Conservation (phyloP, 1,140 invertebrate genomes). For the Hestina assimilis region DNA sequence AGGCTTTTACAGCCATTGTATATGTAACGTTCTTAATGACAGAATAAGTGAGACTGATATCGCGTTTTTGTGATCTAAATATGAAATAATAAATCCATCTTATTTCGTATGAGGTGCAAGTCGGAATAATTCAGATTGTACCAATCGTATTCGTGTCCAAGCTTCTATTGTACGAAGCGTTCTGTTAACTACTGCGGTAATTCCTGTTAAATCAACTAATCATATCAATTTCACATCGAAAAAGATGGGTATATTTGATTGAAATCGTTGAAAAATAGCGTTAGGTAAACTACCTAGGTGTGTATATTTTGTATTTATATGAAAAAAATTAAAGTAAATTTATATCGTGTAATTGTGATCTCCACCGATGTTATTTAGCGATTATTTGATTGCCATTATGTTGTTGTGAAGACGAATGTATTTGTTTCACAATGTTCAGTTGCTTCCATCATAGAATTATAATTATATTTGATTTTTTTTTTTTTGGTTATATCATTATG, state of each 20-base stretch:
- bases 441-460: constrained; percentile 73
- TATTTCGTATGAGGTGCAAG: constrained; percentile 18
- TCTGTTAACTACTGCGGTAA: constrained; percentile 64
- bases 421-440: constrained; percentile 60
- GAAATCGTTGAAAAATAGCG: constrained; percentile 63
- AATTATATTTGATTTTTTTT: constrained; percentile 57
- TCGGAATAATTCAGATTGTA: constrained; percentile 11
- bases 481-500: constrained; percentile 59
- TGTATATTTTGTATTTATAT: constrained; percentile 78
- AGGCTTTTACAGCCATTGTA: constrained; percentile 50
- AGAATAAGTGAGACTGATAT: constrained; percentile 76
- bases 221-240: constrained; percentile 71
- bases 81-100: constrained; percentile 34
- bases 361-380: constrained; percentile 78
- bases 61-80: constrained; percentile 62
- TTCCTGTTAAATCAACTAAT: constrained; percentile 55
- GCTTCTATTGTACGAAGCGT: constrained; percentile 29
- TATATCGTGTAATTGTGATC: constrained; percentile 77
- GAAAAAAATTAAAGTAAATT: constrained; percentile 45
- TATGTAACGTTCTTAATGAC: constrained; percentile 69
- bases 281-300: constrained; percentile 59
- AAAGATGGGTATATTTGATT: constrained; percentile 72
- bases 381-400: constrained; percentile 74
- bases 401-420: constrained; percentile 57
- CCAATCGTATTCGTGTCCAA: background rate